These are phyloP conservation scores for Rallus crepitans DNA, from an alignment of 2,797 vertebrate genomes.

Conservation along the genomic window DNA sequence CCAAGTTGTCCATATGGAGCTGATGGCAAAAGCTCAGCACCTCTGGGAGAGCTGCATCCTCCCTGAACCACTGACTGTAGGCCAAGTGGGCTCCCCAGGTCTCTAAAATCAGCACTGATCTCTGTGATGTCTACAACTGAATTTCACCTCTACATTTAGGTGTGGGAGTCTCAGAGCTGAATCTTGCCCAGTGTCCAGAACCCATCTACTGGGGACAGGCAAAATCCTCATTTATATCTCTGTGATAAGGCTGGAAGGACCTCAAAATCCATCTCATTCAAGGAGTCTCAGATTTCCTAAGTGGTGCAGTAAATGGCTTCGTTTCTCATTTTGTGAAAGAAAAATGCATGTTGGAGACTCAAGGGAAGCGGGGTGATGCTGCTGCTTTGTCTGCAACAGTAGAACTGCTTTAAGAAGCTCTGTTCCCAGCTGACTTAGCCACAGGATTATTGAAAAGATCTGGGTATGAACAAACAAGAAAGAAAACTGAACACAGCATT, in stretches of 20 bases:
- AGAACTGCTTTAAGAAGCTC: not conserved
- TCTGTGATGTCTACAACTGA: not conserved
- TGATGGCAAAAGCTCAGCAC: fast-evolving
- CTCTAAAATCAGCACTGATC: fast-evolving
- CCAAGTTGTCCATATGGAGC: fast-evolving
- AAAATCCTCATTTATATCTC: not conserved
- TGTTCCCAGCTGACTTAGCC: not conserved
- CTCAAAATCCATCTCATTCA: fast-evolving
- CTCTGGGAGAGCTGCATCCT: not conserved
- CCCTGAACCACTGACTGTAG: not conserved
- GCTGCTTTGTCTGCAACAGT: not conserved
- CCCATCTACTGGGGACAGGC: fast-evolving
- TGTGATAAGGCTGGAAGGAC: not conserved
- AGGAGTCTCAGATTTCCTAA: not conserved
- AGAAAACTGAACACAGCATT: not conserved
- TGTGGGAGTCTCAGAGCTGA: not conserved
- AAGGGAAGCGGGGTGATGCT: not conserved
- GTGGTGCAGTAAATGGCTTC: fast-evolving
- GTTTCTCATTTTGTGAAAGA: not conserved
- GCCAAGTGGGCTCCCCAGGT: not conserved
- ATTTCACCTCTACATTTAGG: fast-evolving
- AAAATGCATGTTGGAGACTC: not conserved
- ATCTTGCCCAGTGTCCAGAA: not conserved
- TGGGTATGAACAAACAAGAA: not conserved
- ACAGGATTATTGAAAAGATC: not conserved